These are phyloP conservation scores for Drosophila antonietae DNA, from an alignment of 2,888 invertebrate genomes.

Conservation along the genomic window DNA sequence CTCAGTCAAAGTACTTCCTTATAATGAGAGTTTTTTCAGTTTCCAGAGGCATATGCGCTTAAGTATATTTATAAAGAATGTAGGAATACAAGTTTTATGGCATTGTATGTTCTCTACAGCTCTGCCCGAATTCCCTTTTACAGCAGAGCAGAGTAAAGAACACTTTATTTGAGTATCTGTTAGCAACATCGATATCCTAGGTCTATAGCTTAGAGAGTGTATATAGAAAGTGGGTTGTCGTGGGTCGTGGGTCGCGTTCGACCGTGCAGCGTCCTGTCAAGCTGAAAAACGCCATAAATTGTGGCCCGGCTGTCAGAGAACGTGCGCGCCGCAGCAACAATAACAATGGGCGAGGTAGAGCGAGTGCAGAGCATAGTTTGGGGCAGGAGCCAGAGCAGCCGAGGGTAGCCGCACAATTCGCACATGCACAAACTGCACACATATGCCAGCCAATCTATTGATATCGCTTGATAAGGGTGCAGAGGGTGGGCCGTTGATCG, in stretches of 20 bases:
- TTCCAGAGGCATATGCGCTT: background rate
- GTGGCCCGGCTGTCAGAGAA: slow-evolving; percentile 54
- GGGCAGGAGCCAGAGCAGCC: slow-evolving; percentile 19
- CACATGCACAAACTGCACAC: slow-evolving; percentile 74
- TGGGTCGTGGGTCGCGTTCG: slow-evolving; percentile 62
- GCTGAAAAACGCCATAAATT: slow-evolving; percentile 82
- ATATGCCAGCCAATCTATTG: slow-evolving; percentile 60
- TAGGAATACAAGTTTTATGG: background rate
- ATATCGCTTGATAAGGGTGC: slow-evolving; percentile 41
- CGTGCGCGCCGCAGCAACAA: slow-evolving; percentile 54
- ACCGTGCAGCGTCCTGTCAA: slow-evolving; percentile 64
- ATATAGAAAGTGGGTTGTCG: slow-evolving; percentile 55
- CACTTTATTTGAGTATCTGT: background rate
- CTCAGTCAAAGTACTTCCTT: background rate
- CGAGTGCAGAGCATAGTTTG: slow-evolving; percentile 26
- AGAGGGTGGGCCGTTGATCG: slow-evolving; percentile 33
- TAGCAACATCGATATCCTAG: slow-evolving; percentile 13
- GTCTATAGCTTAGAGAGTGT: slow-evolving; percentile 14
- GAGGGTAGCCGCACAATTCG: slow-evolving; percentile 54
- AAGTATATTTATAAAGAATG: background rate
- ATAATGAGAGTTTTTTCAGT: background rate
- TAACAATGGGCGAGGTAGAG: slow-evolving; percentile 36
- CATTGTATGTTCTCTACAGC: background rate
- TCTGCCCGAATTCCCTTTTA: background rate
- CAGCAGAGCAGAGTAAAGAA: background rate